Percentiles rank a stretch among this genome's conserved stretches.
These are phyloP conservation scores for Hydrochoerus hydrochaeris DNA, from an alignment of 2,113 vertebrate genomes.

Conservation along the genomic window DNA sequence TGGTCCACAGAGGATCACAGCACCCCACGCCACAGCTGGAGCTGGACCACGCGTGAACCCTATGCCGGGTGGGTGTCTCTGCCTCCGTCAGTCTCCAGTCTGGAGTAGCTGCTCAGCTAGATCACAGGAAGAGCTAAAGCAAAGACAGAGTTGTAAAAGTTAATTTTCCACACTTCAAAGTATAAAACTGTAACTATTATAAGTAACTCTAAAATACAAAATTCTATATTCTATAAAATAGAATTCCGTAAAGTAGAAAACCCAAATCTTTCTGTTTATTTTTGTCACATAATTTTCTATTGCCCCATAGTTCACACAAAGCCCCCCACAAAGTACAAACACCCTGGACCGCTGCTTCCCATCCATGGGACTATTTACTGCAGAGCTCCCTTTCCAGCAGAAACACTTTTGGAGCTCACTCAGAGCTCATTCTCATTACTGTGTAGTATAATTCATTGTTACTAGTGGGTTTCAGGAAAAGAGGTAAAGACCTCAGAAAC, in stretches of 20 bases:
- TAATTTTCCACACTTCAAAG: not conserved
- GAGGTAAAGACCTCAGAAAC: not conserved
- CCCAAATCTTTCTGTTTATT: not conserved
- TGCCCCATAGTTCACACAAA: not conserved
- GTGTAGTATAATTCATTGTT: not conserved
- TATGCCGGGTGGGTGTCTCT: not conserved
- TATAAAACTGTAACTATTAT: not conserved
- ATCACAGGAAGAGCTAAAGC: not conserved
- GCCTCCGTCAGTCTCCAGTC: not conserved
- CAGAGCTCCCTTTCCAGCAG: not conserved
- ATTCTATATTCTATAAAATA: not conserved
- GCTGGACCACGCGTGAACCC: accelerated
- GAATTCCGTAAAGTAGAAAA: not conserved
- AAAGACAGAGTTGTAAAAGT: not conserved
- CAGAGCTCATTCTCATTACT: not conserved
- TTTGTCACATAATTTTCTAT: not conserved
- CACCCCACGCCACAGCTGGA: not conserved
- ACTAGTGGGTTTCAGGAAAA: not conserved
- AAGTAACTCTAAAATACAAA: not conserved
- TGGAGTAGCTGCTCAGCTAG: not conserved
- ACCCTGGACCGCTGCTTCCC: not conserved
- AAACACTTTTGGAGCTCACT: not conserved
- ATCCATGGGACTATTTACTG: not conserved
- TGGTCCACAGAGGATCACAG: not conserved
- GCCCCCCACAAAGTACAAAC: not conserved